These are phyloP conservation scores for Oryzaephilus surinamensis DNA, from an alignment of 1,140 invertebrate species.

Conservation along the genomic window DNA sequence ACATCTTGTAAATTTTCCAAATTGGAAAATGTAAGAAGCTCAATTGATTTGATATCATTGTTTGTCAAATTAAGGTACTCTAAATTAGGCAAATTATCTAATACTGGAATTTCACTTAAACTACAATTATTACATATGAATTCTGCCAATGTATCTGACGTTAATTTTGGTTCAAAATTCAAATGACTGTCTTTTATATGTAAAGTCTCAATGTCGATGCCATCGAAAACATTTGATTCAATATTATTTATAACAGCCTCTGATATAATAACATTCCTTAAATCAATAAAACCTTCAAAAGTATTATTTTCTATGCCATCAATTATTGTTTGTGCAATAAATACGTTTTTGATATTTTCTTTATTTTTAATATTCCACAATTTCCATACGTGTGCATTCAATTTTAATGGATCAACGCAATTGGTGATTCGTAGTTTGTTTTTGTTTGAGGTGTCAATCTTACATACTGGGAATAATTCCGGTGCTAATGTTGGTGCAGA, in stretches of 20 bases:
- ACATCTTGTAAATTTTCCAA: constrained; percentile 24
- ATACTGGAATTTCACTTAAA: constrained; percentile 20
- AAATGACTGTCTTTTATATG: constrained; percentile 19
- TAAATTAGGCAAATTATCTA: constrained; percentile 21
- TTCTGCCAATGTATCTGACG: constrained; percentile 24
- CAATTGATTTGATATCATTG: constrained; percentile 25
- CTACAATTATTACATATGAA: constrained; percentile 25
- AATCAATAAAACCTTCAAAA: constrained; percentile 13
- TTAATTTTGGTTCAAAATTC: constrained; percentile 17
- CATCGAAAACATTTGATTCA: constrained; percentile 18
- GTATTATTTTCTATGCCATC: constrained; percentile 17
- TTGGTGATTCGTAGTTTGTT: too few species aligned
- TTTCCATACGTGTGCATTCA: too few species aligned
- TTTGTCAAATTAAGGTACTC: constrained; percentile 24
- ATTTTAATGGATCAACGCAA: too few species aligned
- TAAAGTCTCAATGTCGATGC: constrained; percentile 11
- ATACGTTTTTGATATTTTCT: too few species aligned
- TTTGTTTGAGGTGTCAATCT: too few species aligned
- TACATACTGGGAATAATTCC: too few species aligned
- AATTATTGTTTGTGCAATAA: too few species aligned
- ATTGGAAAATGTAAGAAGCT: constrained; percentile 22
- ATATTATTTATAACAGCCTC: constrained; percentile 19
- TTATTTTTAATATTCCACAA: too few species aligned
- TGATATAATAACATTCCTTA: constrained; percentile 13
- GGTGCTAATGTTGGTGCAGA: too few species aligned